phyloP scores from a whole-genome alignment of 1,140 invertebrate genomes.

The Holotrichia oblita region DNA sequence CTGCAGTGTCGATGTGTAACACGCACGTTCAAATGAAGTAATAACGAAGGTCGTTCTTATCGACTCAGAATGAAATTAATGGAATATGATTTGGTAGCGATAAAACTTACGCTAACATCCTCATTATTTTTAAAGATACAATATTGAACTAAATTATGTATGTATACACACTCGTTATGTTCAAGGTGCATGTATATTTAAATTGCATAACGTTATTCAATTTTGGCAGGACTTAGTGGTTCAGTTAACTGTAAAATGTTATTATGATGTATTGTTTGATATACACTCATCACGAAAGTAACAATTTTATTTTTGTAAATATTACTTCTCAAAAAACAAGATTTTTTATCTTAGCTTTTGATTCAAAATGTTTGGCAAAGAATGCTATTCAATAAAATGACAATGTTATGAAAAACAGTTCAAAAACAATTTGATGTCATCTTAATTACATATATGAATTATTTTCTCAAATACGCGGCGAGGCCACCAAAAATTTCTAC shows the following conservation, averaged over 20 bases:
- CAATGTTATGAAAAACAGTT: too few relatives aligned
- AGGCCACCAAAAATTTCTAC: too few relatives aligned
- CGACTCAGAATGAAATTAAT: slow-evolving; percentile 9
- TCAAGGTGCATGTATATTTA: neutral
- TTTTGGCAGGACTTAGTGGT: too few relatives aligned
- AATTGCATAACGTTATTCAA: neutral
- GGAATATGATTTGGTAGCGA: neutral
- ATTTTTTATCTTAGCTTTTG: too few relatives aligned
- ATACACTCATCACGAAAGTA: neutral
- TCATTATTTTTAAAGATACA: neutral
- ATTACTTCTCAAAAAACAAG: neutral
- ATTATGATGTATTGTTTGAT: neutral
- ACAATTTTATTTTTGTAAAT: neutral
- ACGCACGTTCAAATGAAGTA: neutral
- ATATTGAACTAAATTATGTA: neutral
- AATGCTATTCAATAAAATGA: too few relatives aligned
- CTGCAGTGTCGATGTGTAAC: neutral
- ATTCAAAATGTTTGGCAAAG: too few relatives aligned
- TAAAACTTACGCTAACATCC: neutral
- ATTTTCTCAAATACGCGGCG: too few relatives aligned
- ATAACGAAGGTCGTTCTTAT: slow-evolving; percentile 6
- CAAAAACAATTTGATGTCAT: too few relatives aligned
- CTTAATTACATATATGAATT: too few relatives aligned
- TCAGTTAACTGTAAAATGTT: neutral
- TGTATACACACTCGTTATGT: neutral